Conservation (phyloP, 2,888 invertebrate species). For the Smittia sp. region DNA sequence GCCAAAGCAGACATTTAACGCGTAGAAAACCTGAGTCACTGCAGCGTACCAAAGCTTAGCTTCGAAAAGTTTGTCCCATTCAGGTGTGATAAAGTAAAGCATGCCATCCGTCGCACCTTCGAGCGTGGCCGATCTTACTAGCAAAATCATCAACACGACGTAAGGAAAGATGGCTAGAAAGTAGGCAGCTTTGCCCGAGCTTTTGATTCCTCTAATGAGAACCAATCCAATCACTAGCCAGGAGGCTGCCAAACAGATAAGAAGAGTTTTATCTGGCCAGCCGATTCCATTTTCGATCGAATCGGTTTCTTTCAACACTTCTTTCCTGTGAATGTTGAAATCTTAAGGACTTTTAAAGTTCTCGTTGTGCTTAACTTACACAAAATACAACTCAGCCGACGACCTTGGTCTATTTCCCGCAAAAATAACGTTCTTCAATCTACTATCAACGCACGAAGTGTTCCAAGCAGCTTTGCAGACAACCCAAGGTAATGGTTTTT, state of each 20-base stretch:
- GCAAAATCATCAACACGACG: slow-evolving; percentile 59
- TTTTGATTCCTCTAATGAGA: slow-evolving; percentile 58
- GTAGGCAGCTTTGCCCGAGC: slow-evolving; percentile 65
- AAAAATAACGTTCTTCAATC: slow-evolving; percentile 44
- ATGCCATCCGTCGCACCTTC: slow-evolving; percentile 63
- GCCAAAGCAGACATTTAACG: slow-evolving; percentile 62
- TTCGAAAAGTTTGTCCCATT: slow-evolving; percentile 61
- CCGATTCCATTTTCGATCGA: slow-evolving; percentile 58
- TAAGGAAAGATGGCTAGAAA: slow-evolving; percentile 70
- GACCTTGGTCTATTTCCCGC: slow-evolving; percentile 45
- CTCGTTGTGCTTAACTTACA: slow-evolving; percentile 52
- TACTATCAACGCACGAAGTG: slow-evolving; percentile 50
- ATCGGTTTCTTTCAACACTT: slow-evolving; percentile 56
- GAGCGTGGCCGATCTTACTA: slow-evolving; percentile 60
- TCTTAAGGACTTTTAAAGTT: neutral
- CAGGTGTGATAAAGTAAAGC: slow-evolving; percentile 62
- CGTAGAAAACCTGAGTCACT: slow-evolving; percentile 64
- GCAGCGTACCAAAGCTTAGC: slow-evolving; percentile 62
- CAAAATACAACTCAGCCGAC: slow-evolving; percentile 54
- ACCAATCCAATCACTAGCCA: slow-evolving; percentile 59
- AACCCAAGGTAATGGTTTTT: slow-evolving; percentile 62
- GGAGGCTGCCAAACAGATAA: slow-evolving; percentile 56
- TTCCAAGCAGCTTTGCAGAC: slow-evolving; percentile 59
- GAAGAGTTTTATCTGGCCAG: slow-evolving; percentile 57
- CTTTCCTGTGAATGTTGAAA: slow-evolving; percentile 55